phyloP scores from a whole-genome alignment of 2,888 invertebrate genomes.

The Stratiomys singularior region DNA sequence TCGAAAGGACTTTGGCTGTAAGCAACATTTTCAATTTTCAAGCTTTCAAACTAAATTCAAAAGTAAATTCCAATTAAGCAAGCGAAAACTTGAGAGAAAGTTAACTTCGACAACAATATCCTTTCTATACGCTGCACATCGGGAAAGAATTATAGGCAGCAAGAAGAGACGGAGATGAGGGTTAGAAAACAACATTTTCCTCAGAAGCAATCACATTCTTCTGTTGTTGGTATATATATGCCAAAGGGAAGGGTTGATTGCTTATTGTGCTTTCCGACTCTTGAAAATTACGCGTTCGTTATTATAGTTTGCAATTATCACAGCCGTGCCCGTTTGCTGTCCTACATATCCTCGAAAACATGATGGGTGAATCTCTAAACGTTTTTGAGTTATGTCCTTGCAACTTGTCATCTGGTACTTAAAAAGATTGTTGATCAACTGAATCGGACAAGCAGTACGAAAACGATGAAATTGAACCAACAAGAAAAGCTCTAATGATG shows the following conservation, averaged over 20 bases:
- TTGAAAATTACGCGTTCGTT: neutral
- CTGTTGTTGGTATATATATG: neutral
- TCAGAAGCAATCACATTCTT: neutral
- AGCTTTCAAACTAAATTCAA: conserved; percentile 28
- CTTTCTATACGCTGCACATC: neutral
- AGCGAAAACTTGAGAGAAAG: neutral
- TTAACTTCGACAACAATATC: neutral
- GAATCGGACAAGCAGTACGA: neutral
- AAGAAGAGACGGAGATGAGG: neutral
- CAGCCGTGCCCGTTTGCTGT: too few relatives aligned
- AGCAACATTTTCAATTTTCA: conserved; percentile 27
- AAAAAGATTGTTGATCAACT: neutral
- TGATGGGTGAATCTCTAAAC: neutral
- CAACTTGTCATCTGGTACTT: neutral
- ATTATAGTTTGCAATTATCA: neutral
- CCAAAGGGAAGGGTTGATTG: conserved; percentile 7
- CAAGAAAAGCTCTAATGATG: neutral
- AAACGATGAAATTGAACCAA: neutral
- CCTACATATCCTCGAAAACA: neutral
- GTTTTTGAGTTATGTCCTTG: neutral
- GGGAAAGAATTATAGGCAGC: too few relatives aligned
- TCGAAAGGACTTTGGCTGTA: neutral
- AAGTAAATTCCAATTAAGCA: conserved; percentile 37
- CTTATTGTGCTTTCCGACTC: neutral
- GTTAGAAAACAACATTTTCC: neutral